A percentile compares a stretch with the other conserved stretches of the same genome.
Conservation (phyloP, 2,797 vertebrate genomes). For the Delichon dasypus region DNA sequence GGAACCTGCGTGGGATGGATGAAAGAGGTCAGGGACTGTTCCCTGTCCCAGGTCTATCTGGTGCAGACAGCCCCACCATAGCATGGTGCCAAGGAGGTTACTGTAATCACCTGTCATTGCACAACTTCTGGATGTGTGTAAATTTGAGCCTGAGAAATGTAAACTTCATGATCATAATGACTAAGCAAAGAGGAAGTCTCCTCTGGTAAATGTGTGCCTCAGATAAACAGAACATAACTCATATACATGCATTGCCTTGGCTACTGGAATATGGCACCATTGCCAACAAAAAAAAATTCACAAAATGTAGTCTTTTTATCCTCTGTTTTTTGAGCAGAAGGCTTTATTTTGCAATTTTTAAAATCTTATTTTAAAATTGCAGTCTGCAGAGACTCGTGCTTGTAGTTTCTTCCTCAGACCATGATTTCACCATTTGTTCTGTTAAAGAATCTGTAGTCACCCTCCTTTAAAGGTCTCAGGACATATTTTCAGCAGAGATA, state of each 20-base stretch:
- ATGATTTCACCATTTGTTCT: background rate
- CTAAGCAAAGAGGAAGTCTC: background rate
- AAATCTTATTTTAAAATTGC: background rate
- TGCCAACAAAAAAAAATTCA: background rate
- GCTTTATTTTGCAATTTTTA: background rate
- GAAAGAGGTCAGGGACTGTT: background rate
- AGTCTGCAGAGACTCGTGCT: background rate
- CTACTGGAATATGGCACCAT: background rate
- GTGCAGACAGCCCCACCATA: rapidly evolving
- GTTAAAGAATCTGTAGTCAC: background rate
- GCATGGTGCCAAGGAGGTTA: rapidly evolving
- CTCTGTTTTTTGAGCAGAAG: background rate
- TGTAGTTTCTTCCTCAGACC: background rate
- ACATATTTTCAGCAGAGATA: background rate
- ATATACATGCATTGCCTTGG: rapidly evolving
- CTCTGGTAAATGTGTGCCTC: background rate
- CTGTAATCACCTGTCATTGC: background rate
- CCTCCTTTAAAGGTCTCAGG: background rate
- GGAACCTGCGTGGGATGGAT: background rate
- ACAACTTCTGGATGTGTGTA: background rate
- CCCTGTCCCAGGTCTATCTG: background rate
- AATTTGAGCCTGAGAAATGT: background rate
- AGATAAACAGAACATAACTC: background rate
- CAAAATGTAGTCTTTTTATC: background rate
- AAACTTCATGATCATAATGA: background rate